Evolutionary conservation across 2,888 invertebrate species (phyloP), one percentile per base, ranked within the genome.

Genomic region (Drosophila gaucha): DNA sequence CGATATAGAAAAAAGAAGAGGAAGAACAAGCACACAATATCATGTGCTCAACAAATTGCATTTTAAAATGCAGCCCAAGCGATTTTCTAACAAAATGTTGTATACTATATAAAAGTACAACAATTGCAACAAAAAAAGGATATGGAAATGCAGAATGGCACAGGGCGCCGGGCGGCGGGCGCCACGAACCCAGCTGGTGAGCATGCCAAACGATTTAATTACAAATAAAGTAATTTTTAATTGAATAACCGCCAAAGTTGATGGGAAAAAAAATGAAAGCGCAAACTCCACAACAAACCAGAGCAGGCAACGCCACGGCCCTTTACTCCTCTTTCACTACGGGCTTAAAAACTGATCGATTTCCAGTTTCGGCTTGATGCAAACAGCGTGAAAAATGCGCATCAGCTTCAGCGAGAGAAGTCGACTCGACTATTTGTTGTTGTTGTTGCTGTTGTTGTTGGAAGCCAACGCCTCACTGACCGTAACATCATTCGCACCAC

Each of bases 221-320:
- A 88, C 89, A 88, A 89, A 89, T 87, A 88, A 90, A 89, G 89
- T 90, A 90, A 89, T 89, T 90, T 90, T 89, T 90, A 90, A 89
- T 89, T 90, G 89, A 89, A 90, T 90, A 89, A 87, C 90, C 89
- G 82, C 85, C 76, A 82, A 82, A 80, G 77, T 79, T 77, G 80
- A 80, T 84, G 78, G 74, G 74, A 74, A 77, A 79, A 70, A n/a
- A n/a, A n/a, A n/a, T n/a, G n/a, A n/a, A n/a, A n/a, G n/a, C 70
- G 78, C 57, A 68, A 35, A 31, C 18, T 14, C 41, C n/a, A 36
- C 39, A 22, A 16, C 43, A 51, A 50, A 14, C 31, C 54, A 63
- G 46, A 51, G 39, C 56, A 18, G 49, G 24, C 35, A 24, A 12
- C 22, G 49, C 33, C 33, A 18, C 12, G 12, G 30, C 8, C n/a